Conservation (phyloP, 2,888 invertebrate species). For the Stenoptilia bipunctidactyla region DNA sequence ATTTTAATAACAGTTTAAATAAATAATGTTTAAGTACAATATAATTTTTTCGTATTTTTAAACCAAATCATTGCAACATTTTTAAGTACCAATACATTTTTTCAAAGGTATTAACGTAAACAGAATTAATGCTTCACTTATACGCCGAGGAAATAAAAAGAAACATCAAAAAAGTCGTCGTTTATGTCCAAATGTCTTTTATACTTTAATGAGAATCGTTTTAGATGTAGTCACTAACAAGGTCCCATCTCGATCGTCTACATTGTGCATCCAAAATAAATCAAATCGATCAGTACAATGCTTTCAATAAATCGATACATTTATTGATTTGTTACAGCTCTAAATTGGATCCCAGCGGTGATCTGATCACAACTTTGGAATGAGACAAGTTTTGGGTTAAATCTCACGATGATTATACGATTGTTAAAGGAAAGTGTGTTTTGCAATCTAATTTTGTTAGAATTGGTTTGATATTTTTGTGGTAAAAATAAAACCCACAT, state of each 20-base stretch:
- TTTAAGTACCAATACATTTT: too few species aligned
- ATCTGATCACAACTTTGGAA: slow-evolving; percentile 37
- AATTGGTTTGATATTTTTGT: too few species aligned
- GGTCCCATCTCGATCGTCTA: slow-evolving; percentile 46
- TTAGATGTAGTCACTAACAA: slow-evolving; percentile 49
- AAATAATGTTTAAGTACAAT: too few species aligned
- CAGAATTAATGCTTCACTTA: too few species aligned
- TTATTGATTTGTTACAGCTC: slow-evolving; percentile 70
- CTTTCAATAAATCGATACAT: slow-evolving; percentile 69
- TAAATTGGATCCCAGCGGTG: slow-evolving; percentile 68
- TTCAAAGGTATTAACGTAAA: too few species aligned
- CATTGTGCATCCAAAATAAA: slow-evolving; percentile 57
- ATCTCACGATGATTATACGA: too few species aligned
- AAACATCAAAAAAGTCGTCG: too few species aligned
- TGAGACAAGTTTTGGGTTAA: not conserved
- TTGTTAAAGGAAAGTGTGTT: slow-evolving; percentile 3
- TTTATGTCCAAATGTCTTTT: not conserved
- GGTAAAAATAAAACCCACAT: slow-evolving; percentile 5
- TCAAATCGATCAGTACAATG: slow-evolving; percentile 65
- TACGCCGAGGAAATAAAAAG: too few species aligned
- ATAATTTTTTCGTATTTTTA: too few species aligned
- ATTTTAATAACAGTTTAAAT: too few species aligned
- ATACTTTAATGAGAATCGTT: not conserved
- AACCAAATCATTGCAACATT: too few species aligned
- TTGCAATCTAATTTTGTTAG: too few species aligned